phyloP scores from a whole-genome alignment of 2,888 invertebrate species.

The Drosophila aldrichi region DNA sequence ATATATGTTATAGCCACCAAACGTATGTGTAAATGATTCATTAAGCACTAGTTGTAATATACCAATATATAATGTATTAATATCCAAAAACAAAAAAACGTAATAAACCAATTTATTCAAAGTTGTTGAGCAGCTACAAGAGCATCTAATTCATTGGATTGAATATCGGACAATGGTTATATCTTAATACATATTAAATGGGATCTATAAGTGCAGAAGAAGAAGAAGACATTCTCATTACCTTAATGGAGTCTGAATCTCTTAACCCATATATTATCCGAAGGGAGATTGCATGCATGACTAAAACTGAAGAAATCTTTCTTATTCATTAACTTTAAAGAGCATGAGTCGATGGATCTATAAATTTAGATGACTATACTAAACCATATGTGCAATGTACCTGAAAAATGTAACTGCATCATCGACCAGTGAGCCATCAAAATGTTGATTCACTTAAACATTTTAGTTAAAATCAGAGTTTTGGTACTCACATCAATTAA shows the following conservation, averaged over 20 bases:
- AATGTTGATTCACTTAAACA: too few relatives aligned
- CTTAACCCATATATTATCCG: not conserved
- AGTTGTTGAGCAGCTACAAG: slow-evolving; percentile 60
- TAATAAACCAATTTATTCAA: slow-evolving; percentile 60
- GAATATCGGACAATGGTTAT: not conserved
- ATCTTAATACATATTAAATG: not conserved
- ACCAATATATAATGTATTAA: slow-evolving; percentile 65
- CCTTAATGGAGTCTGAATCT: too few relatives aligned
- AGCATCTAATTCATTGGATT: not conserved
- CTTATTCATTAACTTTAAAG: not conserved
- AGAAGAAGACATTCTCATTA: too few relatives aligned
- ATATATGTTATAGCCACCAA: slow-evolving; percentile 63
- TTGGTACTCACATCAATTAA: not conserved
- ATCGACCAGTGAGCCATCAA: too few relatives aligned
- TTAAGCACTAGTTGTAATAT: slow-evolving; percentile 64
- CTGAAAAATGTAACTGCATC: too few relatives aligned
- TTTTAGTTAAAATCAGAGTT: too few relatives aligned
- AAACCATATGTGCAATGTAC: too few relatives aligned
- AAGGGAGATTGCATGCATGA: not conserved
- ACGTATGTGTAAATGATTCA: slow-evolving; percentile 61
- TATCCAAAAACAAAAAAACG: slow-evolving; percentile 48
- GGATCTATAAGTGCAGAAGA: not conserved
- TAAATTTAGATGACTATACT: too few relatives aligned
- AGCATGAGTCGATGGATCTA: too few relatives aligned
- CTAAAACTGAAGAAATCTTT: not conserved